Evolutionary conservation across 2,113 vertebrate species (phyloP).

Genomic region (Zootoca vivipara): DNA sequence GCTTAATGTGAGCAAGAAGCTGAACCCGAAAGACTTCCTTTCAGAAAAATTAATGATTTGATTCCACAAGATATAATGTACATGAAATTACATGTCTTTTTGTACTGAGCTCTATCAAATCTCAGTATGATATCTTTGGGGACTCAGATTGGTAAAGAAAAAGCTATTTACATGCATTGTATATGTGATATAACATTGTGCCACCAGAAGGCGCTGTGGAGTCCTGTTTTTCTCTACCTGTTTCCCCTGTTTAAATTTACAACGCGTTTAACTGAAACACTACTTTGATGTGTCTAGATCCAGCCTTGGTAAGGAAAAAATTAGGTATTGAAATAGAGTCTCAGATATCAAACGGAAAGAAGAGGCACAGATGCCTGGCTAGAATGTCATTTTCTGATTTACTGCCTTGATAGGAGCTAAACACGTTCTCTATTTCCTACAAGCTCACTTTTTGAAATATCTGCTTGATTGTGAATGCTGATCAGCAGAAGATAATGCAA

Average conservation of each 20-base stretch:
- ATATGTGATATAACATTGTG: no score
- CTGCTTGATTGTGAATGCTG: not conserved
- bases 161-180: no score
- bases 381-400: conserved; percentile 24
- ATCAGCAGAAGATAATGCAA: not conserved
- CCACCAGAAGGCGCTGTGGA: no score
- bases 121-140: conserved; percentile 9
- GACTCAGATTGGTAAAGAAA: no score
- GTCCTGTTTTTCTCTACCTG: no score
- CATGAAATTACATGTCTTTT: conserved; percentile 1
- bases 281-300: no score
- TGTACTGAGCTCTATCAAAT: not conserved
- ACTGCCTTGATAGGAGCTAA: not conserved
- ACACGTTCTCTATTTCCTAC: not conserved
- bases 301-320: not conserved
- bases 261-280: no score
- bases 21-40: not conserved
- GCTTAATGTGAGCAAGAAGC: conserved; percentile 11
- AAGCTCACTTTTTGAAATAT: not conserved
- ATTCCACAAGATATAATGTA: not conserved
- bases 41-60: conserved; percentile 27
- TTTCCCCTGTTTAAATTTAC: no score
- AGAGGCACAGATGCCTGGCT: not conserved
- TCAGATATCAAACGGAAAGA: not conserved
- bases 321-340: not conserved